Base-by-base conservation (phyloP, 2,888 invertebrate genomes). In the Hybos culiciformis region DNA sequence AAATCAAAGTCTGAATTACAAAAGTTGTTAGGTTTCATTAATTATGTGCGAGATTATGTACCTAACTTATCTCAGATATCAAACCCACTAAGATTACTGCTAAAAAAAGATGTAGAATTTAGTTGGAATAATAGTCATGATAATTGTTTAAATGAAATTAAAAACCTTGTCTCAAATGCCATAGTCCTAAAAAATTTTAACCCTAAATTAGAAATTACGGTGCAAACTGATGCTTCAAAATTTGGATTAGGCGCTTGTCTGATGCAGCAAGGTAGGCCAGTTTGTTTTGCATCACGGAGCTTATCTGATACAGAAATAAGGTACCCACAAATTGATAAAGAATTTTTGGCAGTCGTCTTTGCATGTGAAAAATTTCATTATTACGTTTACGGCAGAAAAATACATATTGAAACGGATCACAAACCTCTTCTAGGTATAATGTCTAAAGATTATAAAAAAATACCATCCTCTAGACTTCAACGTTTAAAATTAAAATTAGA, bases 291-390 rank as follows among this genome's bases (percentile, higher is more conserved):
- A 17, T 56, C 54, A 2, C 43, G 53, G 19, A 48, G 47, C 18
- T 44, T 54, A 23, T 54, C 53, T 23, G 50, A 51, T 21, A 50
- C 50, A n/a, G 53, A 57, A 50, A 39, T 38, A 11, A n/a, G n/a
- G n/a, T n/a, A n/a, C n/a, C 42, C 47, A 20, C 50, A 45, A 17
- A 48, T 48, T 19, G 50, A 50, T 42, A 50, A 49, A 42, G 51
- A 53, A 39, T 39, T 51, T 15, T 41, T 52, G 19, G 50, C 37
- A 1, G 14, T 43, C 8, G 41, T 29, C 23, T 46, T 40, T 17
- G 41, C 45, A 5, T 45, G 45, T 19, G n/a, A n/a, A n/a, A n/a
- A n/a, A n/a, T n/a, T n/a, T n/a, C n/a, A n/a, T n/a, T n/a, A n/a
- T n/a, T n/a, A 33, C n/a, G n/a, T n/a, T n/a, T n/a, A n/a, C n/a